Evolutionary conservation across 2,888 invertebrate genomes (phyloP), one percentile per base, ranked within the genome.

Genomic region (Zygogramma bicolorata): DNA sequence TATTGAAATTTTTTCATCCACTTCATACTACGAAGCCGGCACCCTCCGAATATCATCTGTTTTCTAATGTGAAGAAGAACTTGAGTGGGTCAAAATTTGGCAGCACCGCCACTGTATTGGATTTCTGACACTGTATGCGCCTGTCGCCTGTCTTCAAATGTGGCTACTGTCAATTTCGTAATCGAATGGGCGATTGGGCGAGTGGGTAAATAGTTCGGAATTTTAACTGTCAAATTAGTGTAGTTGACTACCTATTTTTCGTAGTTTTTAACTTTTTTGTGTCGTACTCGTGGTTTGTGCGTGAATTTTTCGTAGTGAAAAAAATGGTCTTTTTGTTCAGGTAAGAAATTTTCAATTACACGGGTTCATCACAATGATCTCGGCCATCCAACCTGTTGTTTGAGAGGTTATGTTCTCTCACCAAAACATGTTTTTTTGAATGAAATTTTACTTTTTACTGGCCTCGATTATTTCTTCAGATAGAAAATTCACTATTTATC

Each of bases 171-270:
- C 62, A 53, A 20, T 71, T 49, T 49, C 34, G 15, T 57, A 59
- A 60, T 49, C 42, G 40, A 46, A 71, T 59, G 65, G 68, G 69
- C 62, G 61, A 69, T 69, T n/a, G n/a, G n/a, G n/a, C n/a, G n/a
- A n/a, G n/a, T n/a, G n/a, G n/a, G n/a, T n/a, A n/a, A n/a, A n/a
- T n/a, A n/a, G n/a, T n/a, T n/a, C n/a, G n/a, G n/a, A 70, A 42
- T 59, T 58, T 59, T n/a, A 63, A 59, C 71, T 77, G 75, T 75
- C 78, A 78, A 75, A 73, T 74, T 78, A 78, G 77, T 46, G 65
- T 78, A 78, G 75, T 75, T 72, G 75, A 75, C 57, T 72, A 70
- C 65, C 53, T 65, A 73, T 73, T 73, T 71, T 75, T 70, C 70
- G 70, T 53, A 60, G n/a, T 70, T 75, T 75, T 73, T 42, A 66